A percentile compares a stretch with the other conserved stretches of the same genome.
Conservation (phyloP, 2,888 invertebrate genomes). For the Drosophila helvetica region DNA sequence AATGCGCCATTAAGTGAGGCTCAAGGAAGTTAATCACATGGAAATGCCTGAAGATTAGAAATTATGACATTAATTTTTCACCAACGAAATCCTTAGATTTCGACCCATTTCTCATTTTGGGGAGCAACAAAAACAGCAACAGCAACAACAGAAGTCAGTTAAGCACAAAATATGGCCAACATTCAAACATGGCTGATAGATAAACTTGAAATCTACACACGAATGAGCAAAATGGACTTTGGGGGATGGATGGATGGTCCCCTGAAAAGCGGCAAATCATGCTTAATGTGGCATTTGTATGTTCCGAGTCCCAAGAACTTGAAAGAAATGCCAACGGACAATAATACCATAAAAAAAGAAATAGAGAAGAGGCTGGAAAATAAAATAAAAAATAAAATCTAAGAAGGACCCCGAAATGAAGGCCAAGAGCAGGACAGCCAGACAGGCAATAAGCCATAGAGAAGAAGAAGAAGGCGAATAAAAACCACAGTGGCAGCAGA, state of each 20-base stretch:
- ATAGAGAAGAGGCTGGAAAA: slow-evolving; percentile 52
- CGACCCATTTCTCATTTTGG: slow-evolving; percentile 14
- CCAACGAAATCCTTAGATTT: slow-evolving; percentile 25
- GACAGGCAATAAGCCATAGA: slow-evolving; percentile 30
- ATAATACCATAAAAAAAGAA: slow-evolving; percentile 57
- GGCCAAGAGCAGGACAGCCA: slow-evolving; percentile 1
- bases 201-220: slow-evolving; percentile 67
- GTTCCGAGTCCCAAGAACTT: slow-evolving; percentile 66
- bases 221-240: slow-evolving; percentile 21
- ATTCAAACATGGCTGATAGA: slow-evolving; percentile 69
- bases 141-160: slow-evolving; percentile 65
- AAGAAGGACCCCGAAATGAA: slow-evolving; percentile 15
- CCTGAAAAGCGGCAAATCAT: slow-evolving; percentile 76
- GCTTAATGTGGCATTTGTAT: slow-evolving; percentile 78
- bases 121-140: background rate
- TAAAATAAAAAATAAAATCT: slow-evolving; percentile 63
- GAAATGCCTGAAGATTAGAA: slow-evolving; percentile 77
- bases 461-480: slow-evolving; percentile 56
- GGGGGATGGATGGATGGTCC: slow-evolving; percentile 53
- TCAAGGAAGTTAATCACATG: slow-evolving; percentile 76
- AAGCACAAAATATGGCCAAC: slow-evolving; percentile 66
- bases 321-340: slow-evolving; percentile 58
- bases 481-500: slow-evolving; percentile 70
- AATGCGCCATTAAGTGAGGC: slow-evolving; percentile 68
- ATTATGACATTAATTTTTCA: slow-evolving; percentile 76